Evolutionary conservation across 1,140 invertebrate genomes (phyloP), one percentile per base, ranked within the genome.

Genomic region (Nomia melanderi): DNA sequence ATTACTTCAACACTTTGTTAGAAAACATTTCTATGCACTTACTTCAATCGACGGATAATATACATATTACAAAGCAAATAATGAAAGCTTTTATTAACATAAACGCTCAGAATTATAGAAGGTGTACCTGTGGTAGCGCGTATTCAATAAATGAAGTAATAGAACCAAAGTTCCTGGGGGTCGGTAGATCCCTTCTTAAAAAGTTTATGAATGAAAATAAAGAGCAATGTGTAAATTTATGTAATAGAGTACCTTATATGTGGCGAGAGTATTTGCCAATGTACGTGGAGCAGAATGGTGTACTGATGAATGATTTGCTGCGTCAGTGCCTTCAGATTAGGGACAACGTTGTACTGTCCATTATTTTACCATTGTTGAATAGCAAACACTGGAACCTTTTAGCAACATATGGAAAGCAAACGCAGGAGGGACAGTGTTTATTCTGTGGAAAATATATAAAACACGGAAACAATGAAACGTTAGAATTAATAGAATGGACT

Each of bases 171-270:
- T 92, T 89, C 73, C 57, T 86, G 4, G 60, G 87, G 2, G 36
- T 90, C 14, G 91, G 91, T 12, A 83, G 70, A 65, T 44, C 77
- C 63, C 67, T 92, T 56, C 63, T 92, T 7, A 74, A 83, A 11
- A 89, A 77, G 83, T 86, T 90, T 23, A 74, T 29, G 6, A 41
- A 82, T 23, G 44, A 80, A n/a, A 23, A 60, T 23, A 63, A 85
- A 53, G 77, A 81, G 14, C 66, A 77, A 5, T 91, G 86, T 77
- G 57, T 87, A 39, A 63, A 81, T 70, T 80, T 94, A 33, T 94
- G 94, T 79, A 93, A 93, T 74, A 90, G 91, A 78, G 93, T 94
- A 91, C 94, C 94, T 44, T 94, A 93, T 78, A 91, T 94, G 83
- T 95, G 94, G 94, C 84, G 83, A 59, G 83, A 88, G 17, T 92